These are phyloP conservation scores for Typhlichthys eigenmanni DNA, from an alignment of 2,797 vertebrate species.

Conservation along the genomic window DNA sequence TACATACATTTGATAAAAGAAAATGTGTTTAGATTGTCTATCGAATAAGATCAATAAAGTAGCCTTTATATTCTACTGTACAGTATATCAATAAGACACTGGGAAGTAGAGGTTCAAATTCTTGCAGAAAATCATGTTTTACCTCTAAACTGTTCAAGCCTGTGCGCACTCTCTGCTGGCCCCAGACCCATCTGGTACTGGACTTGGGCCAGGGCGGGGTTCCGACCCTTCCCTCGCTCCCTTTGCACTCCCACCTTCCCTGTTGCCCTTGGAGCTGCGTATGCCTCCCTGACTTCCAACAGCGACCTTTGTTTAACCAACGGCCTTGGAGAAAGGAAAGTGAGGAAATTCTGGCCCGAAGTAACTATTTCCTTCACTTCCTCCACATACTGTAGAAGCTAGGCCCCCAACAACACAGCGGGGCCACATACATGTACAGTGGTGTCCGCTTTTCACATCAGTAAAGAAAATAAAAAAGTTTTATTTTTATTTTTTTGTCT, in stretches of 20 bases:
- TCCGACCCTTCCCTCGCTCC: conserved; percentile 22
- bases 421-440: neutral
- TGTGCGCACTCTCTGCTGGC: conserved; percentile 21
- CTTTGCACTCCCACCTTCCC: conserved; percentile 16
- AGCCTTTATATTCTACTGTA: neutral
- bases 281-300: conserved; percentile 30
- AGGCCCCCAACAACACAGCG: conserved; percentile 1
- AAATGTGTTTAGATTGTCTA: conserved; percentile 2
- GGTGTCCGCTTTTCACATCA: neutral
- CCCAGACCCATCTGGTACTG: conserved; percentile 30
- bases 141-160: conserved; percentile 5
- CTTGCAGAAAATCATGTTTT: conserved; percentile 26
- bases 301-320: conserved; percentile 32
- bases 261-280: conserved; percentile 40
- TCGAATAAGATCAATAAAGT: neutral
- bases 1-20: neutral
- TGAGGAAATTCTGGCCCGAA: conserved; percentile 22
- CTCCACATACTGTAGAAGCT: neutral
- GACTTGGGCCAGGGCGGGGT: conserved; percentile 23
- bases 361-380: conserved; percentile 18
- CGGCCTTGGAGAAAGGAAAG: conserved; percentile 24
- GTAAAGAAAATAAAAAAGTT: neutral
- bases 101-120: conserved; percentile 31
- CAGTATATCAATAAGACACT: conserved; percentile 9
- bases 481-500: neutral